Conservation (phyloP, 2,888 invertebrate genomes). For the Drosophila greeni region DNA sequence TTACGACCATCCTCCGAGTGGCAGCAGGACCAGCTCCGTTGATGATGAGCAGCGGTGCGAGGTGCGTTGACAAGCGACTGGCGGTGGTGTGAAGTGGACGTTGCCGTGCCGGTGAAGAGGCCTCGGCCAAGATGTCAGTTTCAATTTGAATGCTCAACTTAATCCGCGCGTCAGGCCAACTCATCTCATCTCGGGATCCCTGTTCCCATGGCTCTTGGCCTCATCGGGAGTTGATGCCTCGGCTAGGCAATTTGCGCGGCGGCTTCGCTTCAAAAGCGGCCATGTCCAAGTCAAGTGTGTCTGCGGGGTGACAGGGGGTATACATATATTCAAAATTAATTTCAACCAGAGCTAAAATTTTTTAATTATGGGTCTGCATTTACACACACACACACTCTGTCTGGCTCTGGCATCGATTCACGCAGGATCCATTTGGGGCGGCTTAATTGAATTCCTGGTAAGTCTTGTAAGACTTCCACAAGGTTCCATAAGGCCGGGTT, state of each 20-base stretch:
- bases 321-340: slow-evolving; percentile 71
- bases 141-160: slow-evolving; percentile 74
- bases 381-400: slow-evolving; percentile 25
- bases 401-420: slow-evolving; percentile 50
- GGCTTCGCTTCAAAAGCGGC: slow-evolving; percentile 65
- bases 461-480: slow-evolving; percentile 2
- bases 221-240: slow-evolving; percentile 34
- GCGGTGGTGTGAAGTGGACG: slow-evolving; percentile 19
- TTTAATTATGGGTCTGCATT: slow-evolving; percentile 69
- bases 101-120: slow-evolving; percentile 16
- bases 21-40: slow-evolving; percentile 26
- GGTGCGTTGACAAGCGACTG: slow-evolving; percentile 36
- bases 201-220: slow-evolving; percentile 35
- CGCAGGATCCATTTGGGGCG: slow-evolving; percentile 47
- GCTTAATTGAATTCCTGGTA: slow-evolving; percentile 64
- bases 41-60: slow-evolving; percentile 53
- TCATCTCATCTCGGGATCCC: slow-evolving; percentile 28
- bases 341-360: slow-evolving; percentile 66
- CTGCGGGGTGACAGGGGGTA: slow-evolving; percentile 18
- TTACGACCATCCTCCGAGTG: slow-evolving; percentile 28
- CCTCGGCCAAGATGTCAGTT: slow-evolving; percentile 62
- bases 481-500: not conserved
- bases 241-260: slow-evolving; percentile 68
- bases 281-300: slow-evolving; percentile 65
- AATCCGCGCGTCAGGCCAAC: slow-evolving; percentile 62